Percentiles rank a stretch among this genome's conserved stretches.
Evolutionary conservation across 2,888 invertebrate species (phyloP).

Genomic region (Girardia tigrina): DNA sequence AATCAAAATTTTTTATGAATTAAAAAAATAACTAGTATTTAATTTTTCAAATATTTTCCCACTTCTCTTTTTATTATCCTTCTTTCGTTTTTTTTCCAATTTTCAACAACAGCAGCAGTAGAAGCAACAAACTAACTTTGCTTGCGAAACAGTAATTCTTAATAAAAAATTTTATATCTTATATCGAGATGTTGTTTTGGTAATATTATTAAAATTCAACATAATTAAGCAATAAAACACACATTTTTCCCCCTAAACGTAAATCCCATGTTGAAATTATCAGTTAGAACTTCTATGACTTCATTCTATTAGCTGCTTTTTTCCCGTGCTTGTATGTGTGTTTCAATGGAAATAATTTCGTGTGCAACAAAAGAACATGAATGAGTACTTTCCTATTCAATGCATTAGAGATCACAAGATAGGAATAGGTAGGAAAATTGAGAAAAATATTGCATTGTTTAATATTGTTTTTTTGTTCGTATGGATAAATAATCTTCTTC

Average conservation of each 20-base stretch:
- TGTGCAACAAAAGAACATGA: conserved; percentile 9
- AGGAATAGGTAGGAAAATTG: conserved; percentile 7
- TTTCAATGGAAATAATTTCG: background rate
- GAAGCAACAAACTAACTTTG: no score
- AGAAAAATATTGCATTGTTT: conserved; percentile 1
- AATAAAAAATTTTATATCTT: no score
- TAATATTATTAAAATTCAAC: no score
- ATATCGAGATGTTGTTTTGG: no score
- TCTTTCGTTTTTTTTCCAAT: no score
- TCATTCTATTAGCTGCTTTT: background rate
- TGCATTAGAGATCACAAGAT: conserved; percentile 17
- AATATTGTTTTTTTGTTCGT: background rate
- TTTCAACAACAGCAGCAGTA: no score
- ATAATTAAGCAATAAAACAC: no score
- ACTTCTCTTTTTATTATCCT: no score
- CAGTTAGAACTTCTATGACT: conserved; percentile 13
- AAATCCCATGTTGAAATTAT: background rate
- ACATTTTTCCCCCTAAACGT: background rate
- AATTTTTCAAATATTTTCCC: no score
- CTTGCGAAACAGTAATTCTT: no score
- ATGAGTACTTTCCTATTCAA: conserved; percentile 2
- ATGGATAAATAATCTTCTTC: conserved; percentile 18
- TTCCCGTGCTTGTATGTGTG: background rate
- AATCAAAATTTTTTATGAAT: no score
- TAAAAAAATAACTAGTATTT: no score